Conservation (phyloP, 2,797 vertebrate species). For the Mormyrops attenuatus region DNA sequence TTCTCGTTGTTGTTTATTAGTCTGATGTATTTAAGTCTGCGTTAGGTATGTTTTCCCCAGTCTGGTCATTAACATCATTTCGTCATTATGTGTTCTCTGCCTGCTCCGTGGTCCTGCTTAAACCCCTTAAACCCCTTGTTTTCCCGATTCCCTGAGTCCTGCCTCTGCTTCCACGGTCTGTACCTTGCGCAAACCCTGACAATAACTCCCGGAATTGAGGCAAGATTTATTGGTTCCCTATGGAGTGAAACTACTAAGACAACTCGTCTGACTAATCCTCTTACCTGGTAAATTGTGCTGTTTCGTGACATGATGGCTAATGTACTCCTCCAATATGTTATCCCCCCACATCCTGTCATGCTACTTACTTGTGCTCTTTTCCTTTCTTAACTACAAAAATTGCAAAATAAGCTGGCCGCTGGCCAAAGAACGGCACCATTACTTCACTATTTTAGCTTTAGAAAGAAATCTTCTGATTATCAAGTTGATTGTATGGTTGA, state of each 20-base stretch:
- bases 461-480: neutral
- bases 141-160: too few species aligned
- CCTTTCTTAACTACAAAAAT: neutral
- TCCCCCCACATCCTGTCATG: neutral
- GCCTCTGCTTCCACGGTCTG: too few species aligned
- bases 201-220: neutral
- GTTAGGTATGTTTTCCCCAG: too few species aligned
- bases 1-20: too few species aligned
- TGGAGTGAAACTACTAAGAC: neutral
- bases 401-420: neutral
- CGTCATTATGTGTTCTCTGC: too few species aligned
- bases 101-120: too few species aligned
- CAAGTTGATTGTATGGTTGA: neutral
- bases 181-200: too few species aligned
- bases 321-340: neutral
- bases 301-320: neutral
- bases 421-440: neutral
- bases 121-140: too few species aligned
- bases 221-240: neutral
- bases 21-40: too few species aligned
- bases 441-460: neutral
- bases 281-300: neutral
- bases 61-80: too few species aligned
- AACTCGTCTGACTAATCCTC: neutral
- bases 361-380: neutral